These are phyloP conservation scores for Dryobota labecula DNA, from an alignment of 2,888 invertebrate species.

Conservation along the genomic window DNA sequence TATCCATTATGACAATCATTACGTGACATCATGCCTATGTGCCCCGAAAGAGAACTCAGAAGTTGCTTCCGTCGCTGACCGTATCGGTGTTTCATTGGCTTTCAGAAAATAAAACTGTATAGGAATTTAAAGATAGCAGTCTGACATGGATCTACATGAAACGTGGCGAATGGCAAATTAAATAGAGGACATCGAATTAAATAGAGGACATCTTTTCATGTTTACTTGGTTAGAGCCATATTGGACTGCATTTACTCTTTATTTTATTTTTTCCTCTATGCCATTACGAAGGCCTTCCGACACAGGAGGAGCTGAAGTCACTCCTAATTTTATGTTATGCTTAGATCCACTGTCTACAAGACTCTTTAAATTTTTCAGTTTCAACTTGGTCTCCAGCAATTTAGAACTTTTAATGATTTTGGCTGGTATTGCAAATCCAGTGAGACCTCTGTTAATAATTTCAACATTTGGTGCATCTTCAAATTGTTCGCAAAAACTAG, in stretches of 20 bases:
- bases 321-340: slow-evolving; percentile 27
- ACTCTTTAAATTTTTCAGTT: slow-evolving; percentile 51
- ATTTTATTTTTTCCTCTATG: slow-evolving; percentile 32
- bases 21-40: background rate
- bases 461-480: slow-evolving; percentile 82
- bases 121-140: background rate
- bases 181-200: background rate
- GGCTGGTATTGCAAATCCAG: slow-evolving; percentile 84
- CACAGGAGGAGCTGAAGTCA: slow-evolving; percentile 1
- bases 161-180: background rate
- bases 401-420: slow-evolving; percentile 69
- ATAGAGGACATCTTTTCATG: background rate
- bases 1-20: background rate
- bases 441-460: slow-evolving; percentile 83
- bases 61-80: background rate
- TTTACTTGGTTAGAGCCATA: background rate
- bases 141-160: background rate
- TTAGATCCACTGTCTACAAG: slow-evolving; percentile 12
- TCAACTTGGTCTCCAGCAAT: slow-evolving; percentile 61
- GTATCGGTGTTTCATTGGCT: background rate
- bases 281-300: slow-evolving; percentile 23
- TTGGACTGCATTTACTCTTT: background rate
- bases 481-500: slow-evolving; percentile 75
- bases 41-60: background rate
- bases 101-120: slow-evolving; percentile 11